Evolutionary conservation across 2,888 invertebrate species (phyloP), one percentile per base, ranked within the genome.

Genomic region (Mycalesis mineus): DNA sequence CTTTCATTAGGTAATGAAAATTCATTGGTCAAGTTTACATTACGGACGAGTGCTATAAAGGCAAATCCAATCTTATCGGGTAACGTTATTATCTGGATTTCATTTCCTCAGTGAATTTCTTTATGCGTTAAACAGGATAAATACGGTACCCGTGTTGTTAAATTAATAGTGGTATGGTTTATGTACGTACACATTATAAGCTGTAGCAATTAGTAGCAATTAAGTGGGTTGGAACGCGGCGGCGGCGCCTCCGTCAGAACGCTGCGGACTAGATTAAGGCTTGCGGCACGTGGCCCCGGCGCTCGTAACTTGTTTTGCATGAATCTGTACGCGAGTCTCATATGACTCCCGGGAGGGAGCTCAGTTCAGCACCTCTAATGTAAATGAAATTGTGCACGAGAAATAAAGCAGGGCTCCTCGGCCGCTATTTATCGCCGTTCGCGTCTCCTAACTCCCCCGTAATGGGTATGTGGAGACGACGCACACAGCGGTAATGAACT

Each of bases 341-440:
- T 81, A 84, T 75, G 84, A 77, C 77, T 83, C 88, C 80, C 87
- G 63, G 66, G 81, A 86, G 84, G 73, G 77, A 76, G 71, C 75
- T 77, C 69, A 71, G 77, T 74, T 84, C 83, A 82, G 78, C 83
- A 86, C 84, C 83, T 85, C 78, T 85, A 84, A 88, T 88, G 87
- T 88, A 87, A 88, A 88, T 86, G 80, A 87, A 88, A 88, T 88
- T 88, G 84, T 86, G 84, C 80, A 80, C 85, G 84, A 84, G 81
- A 84, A 86, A 88, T 86, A 86, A 86, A 88, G 83, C 87, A 82
- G 75, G 76, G 77, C 77, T 82, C 72, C 82, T 82, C 70, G 80
- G 75, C 82, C 78, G 79, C 77, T 86, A 87, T 88, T 88, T 89
- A 88, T 87, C 81, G 86, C 74, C 74, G 75, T 76, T 71, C 78